phyloP scores from a whole-genome alignment of 2,113 vertebrate genomes.

The Pagrus major region DNA sequence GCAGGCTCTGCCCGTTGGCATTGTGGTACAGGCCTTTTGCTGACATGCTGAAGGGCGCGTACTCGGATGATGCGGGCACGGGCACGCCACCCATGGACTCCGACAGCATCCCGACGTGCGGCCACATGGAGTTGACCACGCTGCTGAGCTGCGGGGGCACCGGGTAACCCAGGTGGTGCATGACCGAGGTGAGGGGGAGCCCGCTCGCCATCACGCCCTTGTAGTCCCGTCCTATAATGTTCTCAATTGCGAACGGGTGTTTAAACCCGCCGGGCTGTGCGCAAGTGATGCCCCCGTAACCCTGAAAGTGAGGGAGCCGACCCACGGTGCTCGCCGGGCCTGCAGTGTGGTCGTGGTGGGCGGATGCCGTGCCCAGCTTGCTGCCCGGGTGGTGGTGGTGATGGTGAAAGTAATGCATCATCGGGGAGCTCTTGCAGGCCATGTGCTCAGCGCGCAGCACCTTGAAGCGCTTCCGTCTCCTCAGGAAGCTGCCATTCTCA shows the following conservation, averaged over 20 bases:
- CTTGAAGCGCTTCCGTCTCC: constrained; percentile 94
- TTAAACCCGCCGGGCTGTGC: constrained; percentile 88
- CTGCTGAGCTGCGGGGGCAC: constrained; percentile 91
- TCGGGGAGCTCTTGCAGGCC: constrained; percentile 86
- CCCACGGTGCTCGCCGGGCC: constrained; percentile 81
- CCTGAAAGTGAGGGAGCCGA: constrained; percentile 90
- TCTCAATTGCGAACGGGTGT: constrained; percentile 95
- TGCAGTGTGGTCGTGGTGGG: constrained; percentile 80
- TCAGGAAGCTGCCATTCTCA: constrained; percentile 93
- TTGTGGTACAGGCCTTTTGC: constrained; percentile 93
- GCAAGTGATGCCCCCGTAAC: constrained; percentile 78
- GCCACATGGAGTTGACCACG: constrained; percentile 95
- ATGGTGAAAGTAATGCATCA: constrained; percentile 91
- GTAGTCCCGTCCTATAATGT: constrained; percentile 95
- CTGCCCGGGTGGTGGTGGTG: constrained; percentile 83
- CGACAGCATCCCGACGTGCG: constrained; percentile 92
- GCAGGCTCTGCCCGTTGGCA: constrained; percentile 87
- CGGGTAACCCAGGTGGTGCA: constrained; percentile 96
- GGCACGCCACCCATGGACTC: constrained; percentile 87
- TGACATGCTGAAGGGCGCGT: constrained; percentile 91
- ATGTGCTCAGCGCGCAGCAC: constrained; percentile 89
- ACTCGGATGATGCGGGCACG: constrained; percentile 89
- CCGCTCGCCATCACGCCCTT: constrained; percentile 93
- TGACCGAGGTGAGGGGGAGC: constrained; percentile 93
- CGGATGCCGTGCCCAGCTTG: constrained; percentile 77